Conservation (phyloP, 2,888 invertebrate genomes). For the Phragmatobia fuliginosa region DNA sequence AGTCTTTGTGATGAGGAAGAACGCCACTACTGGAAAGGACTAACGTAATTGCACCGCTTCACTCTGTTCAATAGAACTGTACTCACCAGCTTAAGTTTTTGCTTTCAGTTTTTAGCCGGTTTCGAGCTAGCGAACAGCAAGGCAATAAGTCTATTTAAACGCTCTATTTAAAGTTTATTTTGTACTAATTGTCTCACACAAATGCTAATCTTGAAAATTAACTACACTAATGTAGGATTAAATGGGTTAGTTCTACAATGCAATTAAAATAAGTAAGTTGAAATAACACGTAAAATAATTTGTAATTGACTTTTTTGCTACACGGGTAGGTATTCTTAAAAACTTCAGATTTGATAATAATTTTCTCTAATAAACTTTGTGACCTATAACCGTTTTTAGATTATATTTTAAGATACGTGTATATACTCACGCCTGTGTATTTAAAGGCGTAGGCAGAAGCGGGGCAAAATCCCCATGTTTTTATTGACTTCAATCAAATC, state of each 20-base stretch:
- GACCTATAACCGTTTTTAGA: constrained; percentile 19
- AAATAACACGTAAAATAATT: constrained; percentile 31
- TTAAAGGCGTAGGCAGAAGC: background rate
- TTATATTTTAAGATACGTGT: background rate
- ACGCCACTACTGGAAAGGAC: constrained; percentile 42
- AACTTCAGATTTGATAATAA: background rate
- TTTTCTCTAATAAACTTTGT: background rate
- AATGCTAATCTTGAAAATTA: constrained; percentile 65
- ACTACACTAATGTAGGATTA: constrained; percentile 59
- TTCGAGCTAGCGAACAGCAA: constrained; percentile 40
- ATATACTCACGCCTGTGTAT: background rate
- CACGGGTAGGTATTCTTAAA: background rate
- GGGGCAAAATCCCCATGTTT: background rate
- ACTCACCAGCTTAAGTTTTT: constrained; percentile 56
- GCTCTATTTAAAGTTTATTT: constrained; percentile 62
- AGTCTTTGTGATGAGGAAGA: constrained; percentile 46
- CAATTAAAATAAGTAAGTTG: constrained; percentile 50
- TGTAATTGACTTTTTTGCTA: constrained; percentile 20
- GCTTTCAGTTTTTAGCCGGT: constrained; percentile 46
- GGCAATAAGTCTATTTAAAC: constrained; percentile 56
- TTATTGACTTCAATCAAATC: background rate
- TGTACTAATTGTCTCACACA: constrained; percentile 60
- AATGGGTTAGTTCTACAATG: constrained; percentile 53
- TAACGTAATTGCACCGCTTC: constrained; percentile 59
- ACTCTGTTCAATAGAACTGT: constrained; percentile 52